phyloP scores from a whole-genome alignment of 2,797 vertebrate species.

The Falco biarmicus region DNA sequence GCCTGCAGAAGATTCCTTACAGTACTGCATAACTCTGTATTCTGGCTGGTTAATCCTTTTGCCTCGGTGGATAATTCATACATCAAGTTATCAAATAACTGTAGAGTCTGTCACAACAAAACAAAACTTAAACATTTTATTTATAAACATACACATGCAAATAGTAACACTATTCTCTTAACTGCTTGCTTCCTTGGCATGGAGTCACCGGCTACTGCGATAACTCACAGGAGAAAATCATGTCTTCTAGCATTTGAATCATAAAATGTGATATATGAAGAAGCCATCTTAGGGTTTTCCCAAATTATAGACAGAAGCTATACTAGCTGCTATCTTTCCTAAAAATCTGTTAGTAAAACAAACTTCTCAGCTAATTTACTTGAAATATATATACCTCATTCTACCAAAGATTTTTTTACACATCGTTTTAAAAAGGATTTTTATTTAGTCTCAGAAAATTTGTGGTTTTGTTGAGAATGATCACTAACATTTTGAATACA shows the following conservation, averaged over 20 bases:
- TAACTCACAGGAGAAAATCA: not conserved
- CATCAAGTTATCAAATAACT: conserved; percentile 86
- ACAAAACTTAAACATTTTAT: not conserved
- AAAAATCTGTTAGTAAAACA: not conserved
- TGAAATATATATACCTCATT: not conserved
- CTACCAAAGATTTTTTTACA: not conserved
- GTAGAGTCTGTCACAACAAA: conserved; percentile 80
- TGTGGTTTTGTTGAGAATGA: not conserved
- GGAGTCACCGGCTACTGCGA: not conserved
- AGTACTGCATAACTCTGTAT: conserved; percentile 81
- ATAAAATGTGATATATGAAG: not conserved
- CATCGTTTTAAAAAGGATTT: not conserved
- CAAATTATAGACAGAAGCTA: not conserved
- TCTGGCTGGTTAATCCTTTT: conserved; percentile 87
- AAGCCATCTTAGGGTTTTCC: rapidly evolving
- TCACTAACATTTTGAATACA: not conserved
- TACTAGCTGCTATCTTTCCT: not conserved
- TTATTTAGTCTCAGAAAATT: not conserved
- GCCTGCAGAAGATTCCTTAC: conserved; percentile 89
- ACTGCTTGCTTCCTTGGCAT: not conserved
- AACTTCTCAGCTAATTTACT: not conserved
- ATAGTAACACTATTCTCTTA: not conserved
- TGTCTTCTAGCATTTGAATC: not conserved
- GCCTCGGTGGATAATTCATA: conserved; percentile 85
- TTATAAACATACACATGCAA: not conserved